A percentile compares a stretch with the other conserved stretches of the same genome.
Evolutionary conservation across 2,888 invertebrate species (phyloP).

Genomic region (Drosophila histrio): DNA sequence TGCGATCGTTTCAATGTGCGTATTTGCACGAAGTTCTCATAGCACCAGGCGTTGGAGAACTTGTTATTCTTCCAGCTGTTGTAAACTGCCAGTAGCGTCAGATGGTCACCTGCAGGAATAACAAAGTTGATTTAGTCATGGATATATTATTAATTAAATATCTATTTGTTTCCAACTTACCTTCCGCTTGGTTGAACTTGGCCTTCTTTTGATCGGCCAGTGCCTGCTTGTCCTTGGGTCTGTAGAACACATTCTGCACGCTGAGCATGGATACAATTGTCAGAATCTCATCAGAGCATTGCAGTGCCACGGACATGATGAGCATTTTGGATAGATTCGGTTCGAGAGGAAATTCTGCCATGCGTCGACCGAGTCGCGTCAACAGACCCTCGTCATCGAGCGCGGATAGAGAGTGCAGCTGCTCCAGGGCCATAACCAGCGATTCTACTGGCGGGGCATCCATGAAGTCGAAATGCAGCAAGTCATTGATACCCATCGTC

Average conservation of each 20-base stretch:
- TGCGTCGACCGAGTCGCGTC: conserved; percentile 92
- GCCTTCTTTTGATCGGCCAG: conserved; percentile 99
- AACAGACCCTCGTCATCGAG: conserved; percentile 96
- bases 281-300: conserved; percentile 98
- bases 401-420: conserved; percentile 97
- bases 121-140: neutral
- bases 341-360: conserved; percentile 99
- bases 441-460: conserved; percentile 99
- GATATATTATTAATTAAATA: neutral
- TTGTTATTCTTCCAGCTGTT: conserved; percentile 99
- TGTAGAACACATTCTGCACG: conserved; percentile 99
- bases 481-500: conserved; percentile 99
- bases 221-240: conserved; percentile 97
- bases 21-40: conserved; percentile 99
- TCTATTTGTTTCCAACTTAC: conserved; percentile 32
- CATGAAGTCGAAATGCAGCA: conserved; percentile 99
- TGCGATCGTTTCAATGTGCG: conserved; percentile 98
- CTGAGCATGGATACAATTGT: conserved; percentile 99
- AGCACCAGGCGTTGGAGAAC: conserved; percentile 99
- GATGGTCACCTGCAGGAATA: conserved; percentile 89
- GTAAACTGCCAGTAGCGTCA: conserved; percentile 98
- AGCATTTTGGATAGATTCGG: conserved; percentile 99
- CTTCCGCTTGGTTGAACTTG: conserved; percentile 99
- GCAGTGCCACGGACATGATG: conserved; percentile 99
- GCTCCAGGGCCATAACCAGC: conserved; percentile 98